Percentiles rank a stretch among this genome's conserved stretches.
Evolutionary conservation across 1,140 invertebrate species (phyloP).

Genomic region (Lasioglossum albipes): DNA sequence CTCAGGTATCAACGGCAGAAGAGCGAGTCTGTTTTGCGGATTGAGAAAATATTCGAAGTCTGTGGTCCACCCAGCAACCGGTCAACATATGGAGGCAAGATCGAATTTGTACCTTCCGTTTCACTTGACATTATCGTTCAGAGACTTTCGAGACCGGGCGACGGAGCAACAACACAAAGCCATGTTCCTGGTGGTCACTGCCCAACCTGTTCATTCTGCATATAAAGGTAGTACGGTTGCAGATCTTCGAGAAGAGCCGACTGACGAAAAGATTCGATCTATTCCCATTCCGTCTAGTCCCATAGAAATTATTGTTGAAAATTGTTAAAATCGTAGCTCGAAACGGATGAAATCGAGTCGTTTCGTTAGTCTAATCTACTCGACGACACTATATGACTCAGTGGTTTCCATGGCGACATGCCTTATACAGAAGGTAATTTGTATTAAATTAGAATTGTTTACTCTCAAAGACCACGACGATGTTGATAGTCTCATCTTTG

Average conservation of each 20-base stretch:
- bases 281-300: neutral
- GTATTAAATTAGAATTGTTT: slow-evolving; percentile 36
- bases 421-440: slow-evolving; percentile 47
- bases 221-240: slow-evolving; percentile 84
- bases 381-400: slow-evolving; percentile 43
- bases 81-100: slow-evolving; percentile 47
- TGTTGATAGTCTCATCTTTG: slow-evolving; percentile 40
- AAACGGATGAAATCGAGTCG: slow-evolving; percentile 24
- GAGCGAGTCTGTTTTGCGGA: slow-evolving; percentile 70
- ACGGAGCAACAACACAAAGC: slow-evolving; percentile 73
- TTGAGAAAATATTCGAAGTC: slow-evolving; percentile 81
- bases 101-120: slow-evolving; percentile 86
- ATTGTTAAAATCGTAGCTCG: slow-evolving; percentile 2
- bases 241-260: slow-evolving; percentile 37
- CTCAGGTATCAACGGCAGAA: slow-evolving; percentile 64
- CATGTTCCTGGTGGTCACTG: slow-evolving; percentile 86
- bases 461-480: slow-evolving; percentile 12
- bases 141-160: slow-evolving; percentile 80
- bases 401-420: slow-evolving; percentile 56
- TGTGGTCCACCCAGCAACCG: slow-evolving; percentile 80
- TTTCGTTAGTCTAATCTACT: slow-evolving; percentile 50
- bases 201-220: slow-evolving; percentile 86
- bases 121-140: slow-evolving; percentile 85
- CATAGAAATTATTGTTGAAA: too few species aligned
- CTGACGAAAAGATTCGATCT: slow-evolving; percentile 52